Conservation (phyloP, 2,797 vertebrate genomes). For the Rousettus madagascariensis region DNA sequence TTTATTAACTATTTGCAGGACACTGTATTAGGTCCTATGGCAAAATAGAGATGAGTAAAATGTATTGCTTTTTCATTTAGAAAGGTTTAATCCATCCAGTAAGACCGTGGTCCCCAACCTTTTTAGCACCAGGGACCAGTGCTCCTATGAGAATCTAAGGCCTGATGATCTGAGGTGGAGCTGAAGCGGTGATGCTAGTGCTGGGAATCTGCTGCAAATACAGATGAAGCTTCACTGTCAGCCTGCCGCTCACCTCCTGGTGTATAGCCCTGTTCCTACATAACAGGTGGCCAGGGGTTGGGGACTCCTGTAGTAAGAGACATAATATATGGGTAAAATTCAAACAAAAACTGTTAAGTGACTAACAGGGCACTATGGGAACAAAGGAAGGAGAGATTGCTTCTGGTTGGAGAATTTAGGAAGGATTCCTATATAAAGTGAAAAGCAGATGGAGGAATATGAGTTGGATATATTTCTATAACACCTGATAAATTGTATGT, state of each 20-base stretch:
- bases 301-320: background rate
- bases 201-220: too few relatives aligned
- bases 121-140: too few relatives aligned
- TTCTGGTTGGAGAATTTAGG: background rate
- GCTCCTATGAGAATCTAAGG: too few relatives aligned
- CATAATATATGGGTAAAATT: background rate
- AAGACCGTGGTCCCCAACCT: too few relatives aligned
- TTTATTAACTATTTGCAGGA: background rate
- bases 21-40: background rate
- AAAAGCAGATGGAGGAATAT: slow-evolving; percentile 9
- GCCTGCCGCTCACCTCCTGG: too few relatives aligned
- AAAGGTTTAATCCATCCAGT: background rate
- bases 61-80: background rate
- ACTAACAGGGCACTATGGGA: background rate
- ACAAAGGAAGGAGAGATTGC: slow-evolving; percentile 1
- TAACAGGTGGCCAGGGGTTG: too few relatives aligned
- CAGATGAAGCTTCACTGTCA: too few relatives aligned
- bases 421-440: background rate
- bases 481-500: slow-evolving; percentile 8
- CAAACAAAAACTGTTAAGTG: background rate
- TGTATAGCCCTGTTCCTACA: too few relatives aligned
- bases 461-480: background rate
- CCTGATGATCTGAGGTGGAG: too few relatives aligned
- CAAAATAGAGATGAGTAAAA: background rate
- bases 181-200: too few relatives aligned